These are phyloP conservation scores for Acanthosepion esculentum DNA, from an alignment of 2,888 invertebrate genomes.

Conservation along the genomic window DNA sequence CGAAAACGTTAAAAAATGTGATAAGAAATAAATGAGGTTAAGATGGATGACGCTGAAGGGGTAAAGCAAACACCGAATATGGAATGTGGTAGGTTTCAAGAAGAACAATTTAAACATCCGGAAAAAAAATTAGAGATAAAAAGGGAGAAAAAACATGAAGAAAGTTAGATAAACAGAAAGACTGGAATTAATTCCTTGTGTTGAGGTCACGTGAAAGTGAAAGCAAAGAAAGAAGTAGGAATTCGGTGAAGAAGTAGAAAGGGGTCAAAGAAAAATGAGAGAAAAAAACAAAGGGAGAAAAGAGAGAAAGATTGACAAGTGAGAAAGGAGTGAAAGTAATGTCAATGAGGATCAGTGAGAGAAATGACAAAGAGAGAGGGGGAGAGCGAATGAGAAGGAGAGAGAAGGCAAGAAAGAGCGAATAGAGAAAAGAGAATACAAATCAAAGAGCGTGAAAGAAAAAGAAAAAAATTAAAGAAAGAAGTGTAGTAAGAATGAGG, in stretches of 20 bases:
- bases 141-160: background rate
- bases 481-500: too few species aligned
- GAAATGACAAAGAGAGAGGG: background rate
- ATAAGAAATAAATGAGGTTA: too few species aligned
- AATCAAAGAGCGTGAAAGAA: background rate
- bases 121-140: too few species aligned
- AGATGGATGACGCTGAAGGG: background rate
- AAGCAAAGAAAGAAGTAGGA: background rate
- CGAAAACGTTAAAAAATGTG: too few species aligned
- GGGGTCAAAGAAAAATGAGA: background rate
- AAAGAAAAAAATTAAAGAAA: background rate
- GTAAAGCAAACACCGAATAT: background rate
- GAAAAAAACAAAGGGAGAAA: background rate
- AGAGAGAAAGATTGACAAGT: background rate
- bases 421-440: background rate
- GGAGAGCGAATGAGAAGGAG: background rate
- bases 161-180: background rate
- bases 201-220: too few species aligned
- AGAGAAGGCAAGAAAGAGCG: background rate
- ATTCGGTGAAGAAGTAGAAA: too few species aligned
- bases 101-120: background rate
- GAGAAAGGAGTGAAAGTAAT: background rate
- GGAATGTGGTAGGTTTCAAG: background rate
- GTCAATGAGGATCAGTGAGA: background rate
- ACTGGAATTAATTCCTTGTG: too few species aligned